Base-by-base conservation (phyloP, 2,888 invertebrate species). In the Malacosoma neustria region DNA sequence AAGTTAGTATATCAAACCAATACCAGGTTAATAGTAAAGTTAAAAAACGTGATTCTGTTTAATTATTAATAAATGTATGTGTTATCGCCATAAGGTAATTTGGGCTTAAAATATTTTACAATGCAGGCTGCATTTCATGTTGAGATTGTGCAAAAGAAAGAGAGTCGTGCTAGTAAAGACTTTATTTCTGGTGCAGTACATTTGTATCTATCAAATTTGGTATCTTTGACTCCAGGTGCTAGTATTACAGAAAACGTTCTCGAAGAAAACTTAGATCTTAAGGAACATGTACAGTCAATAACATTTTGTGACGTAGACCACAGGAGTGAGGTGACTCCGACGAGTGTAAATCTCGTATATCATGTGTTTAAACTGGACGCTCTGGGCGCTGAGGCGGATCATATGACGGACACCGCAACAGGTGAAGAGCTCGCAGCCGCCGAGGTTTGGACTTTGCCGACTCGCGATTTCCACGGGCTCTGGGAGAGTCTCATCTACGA, bases 401-500 rank as follows among this genome's bases (percentile, higher is more conserved):
- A 66, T 0, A 64, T 82, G 69, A 72, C 84, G 11, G 85, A 85
- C 45, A 72, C 67, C 2, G 77, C 77, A 1, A 80, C 82, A 31
- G 87, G 82, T 9, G 88, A 87, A 35, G 80, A 87, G 36, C 87
- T 89, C 34, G 82, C 89, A 37, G 80, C 90, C 2, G 87, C 90
- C 4, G 90, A 93, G n/a, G 92, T 96, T 54, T 94, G 95, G 90
- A 82, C 94, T 37, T 81, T 97, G 39, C 99, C 99, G 0, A 88
- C 92, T 6, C 64, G 75, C 34, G 92, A 94, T 54, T 93, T 96
- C 57, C 88, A 92, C 52, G 94, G 93, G 1, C 71, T 97, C 2
- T 99, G 98, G 98, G 97, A 98, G 57, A 95, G 90, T 62, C 88
- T 99, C 4, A 89, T 75, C 33, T 86, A 73, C 48, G 86, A 86